Evolutionary conservation across 2,113 vertebrate genomes (phyloP), one percentile per base, ranked within the genome.

Genomic region (Mobula hypostoma): DNA sequence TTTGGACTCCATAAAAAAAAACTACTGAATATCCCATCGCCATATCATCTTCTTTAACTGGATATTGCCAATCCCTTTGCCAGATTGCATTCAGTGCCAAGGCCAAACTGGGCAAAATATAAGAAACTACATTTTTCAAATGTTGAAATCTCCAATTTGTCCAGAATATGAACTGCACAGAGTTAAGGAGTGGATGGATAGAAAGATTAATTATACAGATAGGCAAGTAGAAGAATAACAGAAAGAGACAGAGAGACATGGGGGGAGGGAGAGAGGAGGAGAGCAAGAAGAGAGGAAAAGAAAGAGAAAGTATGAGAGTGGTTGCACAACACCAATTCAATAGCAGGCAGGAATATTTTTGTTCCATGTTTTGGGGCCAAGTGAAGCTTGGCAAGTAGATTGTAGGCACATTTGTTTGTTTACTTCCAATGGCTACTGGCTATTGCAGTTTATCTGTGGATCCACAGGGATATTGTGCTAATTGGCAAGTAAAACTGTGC

Each of bases 91-190:
- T 68, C 85, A 90, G 29, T 15, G 17, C 61, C 21, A 58, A n/a
- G 83, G 27, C n/a, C 61, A 14, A 66, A 66, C 1, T 48, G 61
- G 29, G 85, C n/a, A 66, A n/a, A 90, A n/a, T 90, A 14, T 36
- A 32, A 66, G 27, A 61, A 87, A 87, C 58, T 17, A 82, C 7
- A 19, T 82, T 32, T 82, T 4, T 1, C 27, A 61, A 61, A 85
- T 85, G 56, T 58, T 61, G 56, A 29, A 90, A 90, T 90, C 85
- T 66, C 61, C 85, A 90, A 90, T n/a, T 90, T 90, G 17, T 61
- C 61, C 27, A 8, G 5, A 68, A 66, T 27, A 66, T 27, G n/a
- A 58, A 90, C n/a, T 66, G 29, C 61, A 48, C 48, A 74, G 19
- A 74, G 1, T 24, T 74, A 74, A 2, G 21, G 5, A 74, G 72